These are phyloP conservation scores for Dascillus cervinus DNA, from an alignment of 2,888 invertebrate genomes.

Conservation along the genomic window DNA sequence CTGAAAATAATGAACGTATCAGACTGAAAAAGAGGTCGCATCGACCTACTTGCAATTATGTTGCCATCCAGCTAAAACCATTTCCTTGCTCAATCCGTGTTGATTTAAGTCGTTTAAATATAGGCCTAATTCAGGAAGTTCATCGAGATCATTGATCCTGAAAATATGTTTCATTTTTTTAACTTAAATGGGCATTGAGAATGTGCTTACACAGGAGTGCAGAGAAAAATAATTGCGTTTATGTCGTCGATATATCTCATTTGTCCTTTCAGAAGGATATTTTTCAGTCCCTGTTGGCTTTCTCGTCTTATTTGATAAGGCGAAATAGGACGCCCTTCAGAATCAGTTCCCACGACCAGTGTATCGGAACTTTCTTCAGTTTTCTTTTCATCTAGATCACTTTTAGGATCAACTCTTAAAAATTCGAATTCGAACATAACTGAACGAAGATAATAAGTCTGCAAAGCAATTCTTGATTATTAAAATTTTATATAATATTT, in stretches of 20 bases:
- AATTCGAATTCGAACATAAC: conserved; percentile 82
- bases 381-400: conserved; percentile 26
- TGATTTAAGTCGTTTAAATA: conserved; percentile 78
- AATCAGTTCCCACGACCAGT: background rate
- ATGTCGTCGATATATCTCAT: conserved; percentile 76
- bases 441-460: conserved; percentile 72
- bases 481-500: too few relatives aligned
- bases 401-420: conserved; percentile 42
- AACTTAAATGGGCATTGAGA: too few relatives aligned
- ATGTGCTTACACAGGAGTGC: conserved; percentile 88
- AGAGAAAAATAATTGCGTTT: conserved; percentile 74
- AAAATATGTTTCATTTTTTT: too few relatives aligned
- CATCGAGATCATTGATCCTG: conserved; percentile 77
- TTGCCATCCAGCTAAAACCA: conserved; percentile 79
- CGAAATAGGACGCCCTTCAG: conserved; percentile 25
- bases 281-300: conserved; percentile 53
- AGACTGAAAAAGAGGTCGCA: background rate
- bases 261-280: conserved; percentile 77
- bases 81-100: conserved; percentile 75
- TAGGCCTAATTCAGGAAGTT: conserved; percentile 69
- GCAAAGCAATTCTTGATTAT: too few relatives aligned
- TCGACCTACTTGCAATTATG: conserved; percentile 59
- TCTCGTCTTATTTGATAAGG: conserved; percentile 36
- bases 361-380: conserved; percentile 4
- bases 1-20: conserved; percentile 31